A percentile compares a stretch with the other conserved stretches of the same genome.
These are phyloP conservation scores for Cephalopterus ornatus DNA, from an alignment of 2,113 vertebrate genomes.

Conservation along the genomic window DNA sequence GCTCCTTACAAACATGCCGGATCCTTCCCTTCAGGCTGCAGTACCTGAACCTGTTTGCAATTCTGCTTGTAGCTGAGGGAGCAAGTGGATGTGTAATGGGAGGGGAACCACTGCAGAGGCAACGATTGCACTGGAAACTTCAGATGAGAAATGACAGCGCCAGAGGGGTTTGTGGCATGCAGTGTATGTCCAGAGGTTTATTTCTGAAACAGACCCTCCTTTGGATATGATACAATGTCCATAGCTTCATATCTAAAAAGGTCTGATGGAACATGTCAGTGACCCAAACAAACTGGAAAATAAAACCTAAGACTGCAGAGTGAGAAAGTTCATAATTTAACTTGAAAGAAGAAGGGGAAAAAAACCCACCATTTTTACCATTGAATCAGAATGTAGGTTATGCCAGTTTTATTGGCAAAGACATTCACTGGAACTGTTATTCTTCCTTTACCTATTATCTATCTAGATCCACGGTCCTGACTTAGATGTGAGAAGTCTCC, in stretches of 20 bases:
- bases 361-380: background rate
- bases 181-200: background rate
- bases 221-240: background rate
- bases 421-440: background rate
- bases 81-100: background rate
- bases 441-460: background rate
- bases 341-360: background rate
- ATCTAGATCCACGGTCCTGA: background rate
- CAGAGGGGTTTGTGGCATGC: accelerated
- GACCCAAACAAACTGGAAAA: background rate
- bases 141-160: background rate
- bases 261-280: background rate
- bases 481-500: background rate
- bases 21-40: background rate
- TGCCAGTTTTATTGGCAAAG: background rate
- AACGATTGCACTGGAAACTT: accelerated
- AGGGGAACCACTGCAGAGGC: background rate
- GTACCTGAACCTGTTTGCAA: background rate
- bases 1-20: background rate
- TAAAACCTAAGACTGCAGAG: background rate
- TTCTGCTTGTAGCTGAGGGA: background rate
- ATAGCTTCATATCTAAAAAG: background rate
- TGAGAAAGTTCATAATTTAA: background rate
- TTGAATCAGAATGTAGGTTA: background rate
- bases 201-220: background rate